These are phyloP conservation scores for Erebia epiphron DNA, from an alignment of 2,888 invertebrate genomes.

Conservation along the genomic window DNA sequence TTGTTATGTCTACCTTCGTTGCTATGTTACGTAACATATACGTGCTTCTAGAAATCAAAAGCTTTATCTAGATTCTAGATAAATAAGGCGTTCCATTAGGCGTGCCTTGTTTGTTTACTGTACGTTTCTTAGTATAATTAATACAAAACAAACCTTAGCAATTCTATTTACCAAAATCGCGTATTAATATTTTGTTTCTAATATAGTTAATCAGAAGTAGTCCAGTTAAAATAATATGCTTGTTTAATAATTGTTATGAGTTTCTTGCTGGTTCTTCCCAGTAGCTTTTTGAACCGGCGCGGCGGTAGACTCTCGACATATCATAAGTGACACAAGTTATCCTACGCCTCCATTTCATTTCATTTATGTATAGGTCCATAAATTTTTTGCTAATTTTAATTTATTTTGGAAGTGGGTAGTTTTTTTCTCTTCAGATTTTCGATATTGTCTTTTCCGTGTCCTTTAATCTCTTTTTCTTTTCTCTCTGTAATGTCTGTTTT, in stretches of 20 bases:
- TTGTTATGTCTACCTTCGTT: slow-evolving; percentile 62
- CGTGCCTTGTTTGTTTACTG: background rate
- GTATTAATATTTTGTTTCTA: background rate
- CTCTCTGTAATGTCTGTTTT: background rate
- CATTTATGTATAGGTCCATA: no score
- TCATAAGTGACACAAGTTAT: no score
- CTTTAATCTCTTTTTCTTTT: background rate
- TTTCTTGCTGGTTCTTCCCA: no score
- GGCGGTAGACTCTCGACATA: no score
- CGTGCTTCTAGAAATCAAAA: slow-evolving; percentile 11
- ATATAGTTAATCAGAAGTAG: background rate
- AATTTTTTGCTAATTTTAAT: no score
- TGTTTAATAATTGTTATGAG: background rate
- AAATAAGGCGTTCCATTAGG: background rate
- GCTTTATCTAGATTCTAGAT: background rate
- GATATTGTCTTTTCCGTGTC: background rate
- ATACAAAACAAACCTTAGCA: background rate
- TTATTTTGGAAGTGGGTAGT: no score
- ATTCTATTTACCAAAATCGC: background rate
- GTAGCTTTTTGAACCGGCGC: no score
- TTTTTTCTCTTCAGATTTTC: background rate
- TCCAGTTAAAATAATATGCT: background rate
- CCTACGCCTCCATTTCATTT: no score
- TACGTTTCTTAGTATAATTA: no score
- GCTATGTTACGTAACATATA: slow-evolving; percentile 41